phyloP scores from a whole-genome alignment of 1,140 invertebrate genomes.

The Brachionus sp. region DNA sequence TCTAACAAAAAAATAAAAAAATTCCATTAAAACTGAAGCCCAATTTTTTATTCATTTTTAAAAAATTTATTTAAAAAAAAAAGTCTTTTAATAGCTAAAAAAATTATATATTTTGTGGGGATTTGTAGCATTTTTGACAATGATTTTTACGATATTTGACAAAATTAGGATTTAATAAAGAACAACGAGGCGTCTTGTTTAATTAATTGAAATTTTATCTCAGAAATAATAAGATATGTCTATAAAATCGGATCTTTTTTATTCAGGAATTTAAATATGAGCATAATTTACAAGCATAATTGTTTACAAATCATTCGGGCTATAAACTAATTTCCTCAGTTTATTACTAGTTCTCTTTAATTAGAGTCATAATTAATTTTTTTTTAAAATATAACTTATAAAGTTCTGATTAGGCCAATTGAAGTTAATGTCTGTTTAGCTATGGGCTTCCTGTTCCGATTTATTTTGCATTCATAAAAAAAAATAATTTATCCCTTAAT shows the following conservation, averaged over 20 bases:
- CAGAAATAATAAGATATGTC: neutral
- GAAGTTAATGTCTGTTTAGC: too few relatives aligned
- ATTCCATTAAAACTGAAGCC: neutral
- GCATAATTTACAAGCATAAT: slow-evolving; percentile 9
- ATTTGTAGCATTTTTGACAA: neutral
- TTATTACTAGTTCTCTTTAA: neutral
- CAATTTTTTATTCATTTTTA: too few relatives aligned
- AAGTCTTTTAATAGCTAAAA: neutral
- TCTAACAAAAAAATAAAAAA: neutral
- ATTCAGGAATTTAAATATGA: neutral
- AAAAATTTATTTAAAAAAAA: neutral
- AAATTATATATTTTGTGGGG: neutral
- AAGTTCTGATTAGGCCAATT: too few relatives aligned
- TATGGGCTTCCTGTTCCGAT: too few relatives aligned
- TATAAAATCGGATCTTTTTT: neutral
- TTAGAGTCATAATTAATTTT: neutral
- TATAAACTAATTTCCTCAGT: neutral
- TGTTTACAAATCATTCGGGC: neutral
- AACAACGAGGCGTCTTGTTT: neutral
- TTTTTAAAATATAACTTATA: neutral
- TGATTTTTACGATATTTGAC: neutral
- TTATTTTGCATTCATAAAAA: too few relatives aligned
- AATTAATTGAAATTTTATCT: slow-evolving; percentile 12
- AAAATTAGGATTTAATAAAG: neutral
- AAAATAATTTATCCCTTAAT: too few relatives aligned